These are phyloP conservation scores for Folsomia manolachei DNA, from an alignment of 2,888 invertebrate genomes.

Conservation along the genomic window DNA sequence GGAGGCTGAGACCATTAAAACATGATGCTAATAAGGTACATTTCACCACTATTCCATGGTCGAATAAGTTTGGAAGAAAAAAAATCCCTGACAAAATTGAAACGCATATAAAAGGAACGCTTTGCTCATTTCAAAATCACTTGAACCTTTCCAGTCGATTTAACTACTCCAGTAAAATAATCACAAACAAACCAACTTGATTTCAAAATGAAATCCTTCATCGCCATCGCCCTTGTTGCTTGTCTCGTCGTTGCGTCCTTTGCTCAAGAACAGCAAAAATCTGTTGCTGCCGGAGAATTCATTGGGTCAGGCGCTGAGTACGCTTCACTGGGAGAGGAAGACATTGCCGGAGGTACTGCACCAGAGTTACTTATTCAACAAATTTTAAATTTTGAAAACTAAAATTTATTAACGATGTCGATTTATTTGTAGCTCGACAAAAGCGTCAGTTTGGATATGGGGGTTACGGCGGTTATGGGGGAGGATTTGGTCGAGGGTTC, in stretches of 20 bases:
- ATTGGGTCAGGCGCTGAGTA: slow-evolving; percentile 1
- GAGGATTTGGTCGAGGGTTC: slow-evolving; percentile 9
- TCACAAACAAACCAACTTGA: neutral
- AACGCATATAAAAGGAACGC: neutral
- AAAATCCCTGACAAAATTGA: neutral
- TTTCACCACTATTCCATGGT: too few relatives aligned
- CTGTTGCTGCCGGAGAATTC: slow-evolving; percentile 3
- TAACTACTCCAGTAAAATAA: neutral
- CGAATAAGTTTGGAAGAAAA: too few relatives aligned
- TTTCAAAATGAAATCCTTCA: slow-evolving; percentile 6
- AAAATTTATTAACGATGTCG: too few relatives aligned
- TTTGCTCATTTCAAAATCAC: neutral
- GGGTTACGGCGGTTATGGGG: slow-evolving; percentile 9
- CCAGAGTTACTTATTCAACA: too few relatives aligned
- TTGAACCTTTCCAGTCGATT: neutral
- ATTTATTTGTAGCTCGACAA: slow-evolving; percentile 6
- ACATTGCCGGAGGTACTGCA: slow-evolving; percentile 1
- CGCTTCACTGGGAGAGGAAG: neutral
- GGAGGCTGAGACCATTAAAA: too few relatives aligned
- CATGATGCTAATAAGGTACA: too few relatives aligned
- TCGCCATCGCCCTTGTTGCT: slow-evolving; percentile 15
- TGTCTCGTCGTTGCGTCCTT: slow-evolving; percentile 14
- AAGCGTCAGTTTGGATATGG: slow-evolving; percentile 24
- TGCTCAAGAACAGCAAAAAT: slow-evolving; percentile 16
- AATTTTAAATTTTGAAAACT: too few relatives aligned